phyloP scores from a whole-genome alignment of 2,888 invertebrate genomes.

The Tolmerus cingulatus region DNA sequence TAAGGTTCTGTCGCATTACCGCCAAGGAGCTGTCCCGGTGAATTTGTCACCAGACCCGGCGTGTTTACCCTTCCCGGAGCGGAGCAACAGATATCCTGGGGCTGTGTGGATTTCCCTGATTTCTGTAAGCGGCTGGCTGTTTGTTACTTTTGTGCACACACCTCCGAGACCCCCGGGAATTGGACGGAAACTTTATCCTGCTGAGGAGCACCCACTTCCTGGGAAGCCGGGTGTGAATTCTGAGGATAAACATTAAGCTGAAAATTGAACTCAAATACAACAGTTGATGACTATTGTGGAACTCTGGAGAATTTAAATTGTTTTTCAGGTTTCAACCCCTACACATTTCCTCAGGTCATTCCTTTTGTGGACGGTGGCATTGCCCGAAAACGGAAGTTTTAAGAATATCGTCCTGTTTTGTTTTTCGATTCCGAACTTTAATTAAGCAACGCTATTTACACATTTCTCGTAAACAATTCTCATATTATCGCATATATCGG shows the following conservation, averaged over 20 bases:
- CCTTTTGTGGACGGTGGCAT: not conserved
- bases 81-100: constrained; percentile 15
- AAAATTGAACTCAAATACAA: constrained; percentile 42
- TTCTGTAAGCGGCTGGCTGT: constrained; percentile 6
- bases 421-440: not conserved
- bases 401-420: not conserved
- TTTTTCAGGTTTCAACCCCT: not conserved
- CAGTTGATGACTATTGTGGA: constrained; percentile 43
- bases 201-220: not conserved
- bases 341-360: not conserved
- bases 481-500: too few relatives aligned
- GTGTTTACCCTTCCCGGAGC: not conserved
- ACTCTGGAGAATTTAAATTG: constrained; percentile 20
- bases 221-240: not conserved
- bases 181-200: not conserved
- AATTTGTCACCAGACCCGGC: not conserved
- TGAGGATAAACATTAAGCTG: not conserved
- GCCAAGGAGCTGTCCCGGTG: not conserved
- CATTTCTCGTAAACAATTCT: not conserved
- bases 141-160: constrained; percentile 11
- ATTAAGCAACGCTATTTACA: not conserved
- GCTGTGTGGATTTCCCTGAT: not conserved
- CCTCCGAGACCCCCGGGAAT: not conserved
- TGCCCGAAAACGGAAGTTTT: not conserved
- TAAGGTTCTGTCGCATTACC: not conserved